phyloP scores from a whole-genome alignment of 2,888 invertebrate species.

The Campaea margaritaria region DNA sequence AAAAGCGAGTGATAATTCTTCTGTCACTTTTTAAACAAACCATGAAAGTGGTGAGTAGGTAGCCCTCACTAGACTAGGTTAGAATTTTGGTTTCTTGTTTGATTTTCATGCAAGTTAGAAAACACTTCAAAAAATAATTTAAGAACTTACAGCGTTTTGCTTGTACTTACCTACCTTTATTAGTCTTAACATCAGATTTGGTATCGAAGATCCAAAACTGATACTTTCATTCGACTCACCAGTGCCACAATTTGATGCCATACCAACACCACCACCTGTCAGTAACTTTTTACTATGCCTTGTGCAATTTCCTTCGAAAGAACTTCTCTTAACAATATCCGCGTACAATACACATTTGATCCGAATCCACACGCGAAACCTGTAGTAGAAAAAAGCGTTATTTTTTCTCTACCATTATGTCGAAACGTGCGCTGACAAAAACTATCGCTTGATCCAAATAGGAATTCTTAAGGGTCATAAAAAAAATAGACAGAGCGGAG shows the following conservation, averaged over 20 bases:
- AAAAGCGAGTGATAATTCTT: too few species aligned
- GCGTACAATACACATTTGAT: constrained; percentile 59
- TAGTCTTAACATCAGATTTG: too few species aligned
- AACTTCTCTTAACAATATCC: constrained; percentile 53
- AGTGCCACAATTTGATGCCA: background rate
- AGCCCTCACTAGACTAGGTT: too few species aligned
- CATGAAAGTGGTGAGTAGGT: too few species aligned
- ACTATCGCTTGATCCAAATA: constrained; percentile 71
- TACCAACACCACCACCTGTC: background rate
- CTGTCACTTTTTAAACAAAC: too few species aligned
- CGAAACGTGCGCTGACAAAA: constrained; percentile 71
- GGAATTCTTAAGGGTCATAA: constrained; percentile 69
- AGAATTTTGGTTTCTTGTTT: too few species aligned
- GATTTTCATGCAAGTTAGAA: too few species aligned
- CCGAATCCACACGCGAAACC: constrained; percentile 66
- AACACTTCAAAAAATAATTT: too few species aligned
- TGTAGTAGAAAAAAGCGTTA: constrained; percentile 64
- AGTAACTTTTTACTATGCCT: constrained; percentile 12
- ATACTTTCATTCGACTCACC: too few species aligned
- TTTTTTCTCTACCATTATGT: constrained; percentile 49
- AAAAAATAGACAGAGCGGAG: constrained; percentile 65
- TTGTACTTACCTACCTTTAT: too few species aligned
- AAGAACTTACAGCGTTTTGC: too few species aligned
- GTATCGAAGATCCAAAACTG: too few species aligned
- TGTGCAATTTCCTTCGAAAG: constrained; percentile 40